Base-by-base conservation (phyloP, 2,113 vertebrate species). In the Telmatochromis brichardi region DNA sequence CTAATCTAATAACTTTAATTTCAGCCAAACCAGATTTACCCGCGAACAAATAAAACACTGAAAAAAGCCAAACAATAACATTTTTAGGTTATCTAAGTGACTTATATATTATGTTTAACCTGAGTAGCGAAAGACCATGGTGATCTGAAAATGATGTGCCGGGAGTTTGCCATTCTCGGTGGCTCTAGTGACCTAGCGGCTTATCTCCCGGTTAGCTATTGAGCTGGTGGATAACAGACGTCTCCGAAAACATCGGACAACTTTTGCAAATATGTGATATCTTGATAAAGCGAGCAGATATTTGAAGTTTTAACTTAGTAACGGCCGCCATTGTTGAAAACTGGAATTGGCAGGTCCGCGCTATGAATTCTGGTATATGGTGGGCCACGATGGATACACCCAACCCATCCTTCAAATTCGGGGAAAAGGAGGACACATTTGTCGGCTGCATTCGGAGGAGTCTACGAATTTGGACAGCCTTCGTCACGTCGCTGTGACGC, bases 121-220 rank as follows among this genome's bases (percentile, higher is more conserved):
- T 26, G 23, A 26, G 23, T 26, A 26, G 23, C 23, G 3, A 58
- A 58, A 58, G 14, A 1, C 26, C 1, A 2, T 1, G 55, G 55
- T 17, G 26, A 1, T 58, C 3, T 58, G 14, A 2, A 31, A 31
- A 2, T 58, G 55, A 31, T 58, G 23, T 58, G 55, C 55, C 5
- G 0, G 55, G 13, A 58, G 23, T 15, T 58, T 58, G 55, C 0
- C 7, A 0, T 58, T 58, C 55, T 28, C 3, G 0, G 23, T 0
- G 7, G 23, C 13, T 15, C 55, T 4, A 57, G 55, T 26, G 54
- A 55, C 21, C 50, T 51, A 51, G 50, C 17, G 17, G 50, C 50
- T 51, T 51, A 55, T 1, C 13, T 28, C 55, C 7, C 1, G 0
- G 23, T 2, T 58, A 15, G 7, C 23, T 28, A 57, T 57, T 1